Evolutionary conservation across 2,797 vertebrate species (phyloP).

Genomic region (Acridotheres tristis): DNA sequence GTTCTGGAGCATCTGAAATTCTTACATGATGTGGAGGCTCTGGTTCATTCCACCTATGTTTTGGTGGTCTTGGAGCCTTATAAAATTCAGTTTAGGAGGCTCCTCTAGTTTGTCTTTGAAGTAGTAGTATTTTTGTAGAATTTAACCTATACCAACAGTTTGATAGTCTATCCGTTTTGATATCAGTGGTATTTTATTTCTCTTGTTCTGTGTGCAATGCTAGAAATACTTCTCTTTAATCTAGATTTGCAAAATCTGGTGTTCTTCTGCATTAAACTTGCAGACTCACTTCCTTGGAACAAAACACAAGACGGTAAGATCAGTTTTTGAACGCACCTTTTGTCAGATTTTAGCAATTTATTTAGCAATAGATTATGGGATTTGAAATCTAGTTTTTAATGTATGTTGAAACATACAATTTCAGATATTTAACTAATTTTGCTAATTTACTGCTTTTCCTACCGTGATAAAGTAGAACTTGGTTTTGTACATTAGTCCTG

Average conservation of each 20-base stretch:
- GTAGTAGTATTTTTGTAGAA: background rate
- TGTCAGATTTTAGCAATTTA: background rate
- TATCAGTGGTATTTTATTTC: background rate
- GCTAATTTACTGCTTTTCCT: background rate
- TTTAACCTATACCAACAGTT: background rate
- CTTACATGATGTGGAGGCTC: background rate
- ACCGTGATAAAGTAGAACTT: background rate
- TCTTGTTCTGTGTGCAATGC: background rate
- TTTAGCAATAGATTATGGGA: background rate
- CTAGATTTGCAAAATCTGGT: constrained; percentile 68
- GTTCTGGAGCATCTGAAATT: background rate
- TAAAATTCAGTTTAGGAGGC: background rate
- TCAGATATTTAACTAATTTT: background rate
- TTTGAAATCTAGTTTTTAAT: background rate
- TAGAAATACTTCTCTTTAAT: constrained; percentile 31
- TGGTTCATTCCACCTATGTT: background rate
- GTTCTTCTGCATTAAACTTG: constrained; percentile 63
- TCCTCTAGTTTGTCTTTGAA: background rate
- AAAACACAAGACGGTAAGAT: constrained; percentile 57
- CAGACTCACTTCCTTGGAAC: constrained; percentile 59
- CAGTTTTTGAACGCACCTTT: background rate
- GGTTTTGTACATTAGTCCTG: background rate
- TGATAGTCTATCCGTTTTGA: background rate
- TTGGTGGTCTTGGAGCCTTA: background rate
- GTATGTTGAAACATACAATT: background rate